Conservation (phyloP, 2,888 invertebrate species). For the Hoplodrina blanda region DNA sequence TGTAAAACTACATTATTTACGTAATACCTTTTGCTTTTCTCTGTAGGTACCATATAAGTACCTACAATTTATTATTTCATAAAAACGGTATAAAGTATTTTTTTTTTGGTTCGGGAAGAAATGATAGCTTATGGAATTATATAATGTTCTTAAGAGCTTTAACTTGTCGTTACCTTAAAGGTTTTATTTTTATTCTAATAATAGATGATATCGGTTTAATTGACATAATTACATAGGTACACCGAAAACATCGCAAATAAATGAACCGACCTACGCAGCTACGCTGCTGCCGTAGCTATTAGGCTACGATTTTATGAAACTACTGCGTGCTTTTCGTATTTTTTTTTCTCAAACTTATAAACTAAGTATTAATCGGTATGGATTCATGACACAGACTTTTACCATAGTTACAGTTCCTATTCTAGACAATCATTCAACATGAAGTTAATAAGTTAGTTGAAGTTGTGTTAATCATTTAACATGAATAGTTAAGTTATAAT, state of each 20-base stretch:
- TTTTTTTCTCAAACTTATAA: background rate
- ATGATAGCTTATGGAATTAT: background rate
- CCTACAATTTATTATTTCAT: background rate
- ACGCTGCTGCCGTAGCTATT: constrained; percentile 4
- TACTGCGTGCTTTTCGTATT: background rate
- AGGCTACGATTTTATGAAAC: constrained; percentile 16
- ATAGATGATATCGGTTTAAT: background rate
- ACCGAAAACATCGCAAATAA: background rate
- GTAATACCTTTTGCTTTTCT: background rate
- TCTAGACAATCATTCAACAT: no score
- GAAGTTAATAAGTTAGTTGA: no score
- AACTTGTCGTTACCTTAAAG: background rate
- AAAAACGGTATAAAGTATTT: background rate
- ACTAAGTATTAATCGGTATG: no score
- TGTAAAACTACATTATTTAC: background rate
- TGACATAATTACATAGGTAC: background rate
- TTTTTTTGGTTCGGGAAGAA: background rate
- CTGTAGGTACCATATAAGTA: no score
- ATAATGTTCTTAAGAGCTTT: background rate
- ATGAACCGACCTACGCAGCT: background rate
- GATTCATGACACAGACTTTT: no score
- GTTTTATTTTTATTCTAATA: background rate
- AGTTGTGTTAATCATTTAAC: no score
- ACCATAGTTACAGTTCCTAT: no score
- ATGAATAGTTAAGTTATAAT: no score